These are phyloP conservation scores for Gallinago media DNA, from an alignment of 2,113 vertebrate species.

Conservation along the genomic window DNA sequence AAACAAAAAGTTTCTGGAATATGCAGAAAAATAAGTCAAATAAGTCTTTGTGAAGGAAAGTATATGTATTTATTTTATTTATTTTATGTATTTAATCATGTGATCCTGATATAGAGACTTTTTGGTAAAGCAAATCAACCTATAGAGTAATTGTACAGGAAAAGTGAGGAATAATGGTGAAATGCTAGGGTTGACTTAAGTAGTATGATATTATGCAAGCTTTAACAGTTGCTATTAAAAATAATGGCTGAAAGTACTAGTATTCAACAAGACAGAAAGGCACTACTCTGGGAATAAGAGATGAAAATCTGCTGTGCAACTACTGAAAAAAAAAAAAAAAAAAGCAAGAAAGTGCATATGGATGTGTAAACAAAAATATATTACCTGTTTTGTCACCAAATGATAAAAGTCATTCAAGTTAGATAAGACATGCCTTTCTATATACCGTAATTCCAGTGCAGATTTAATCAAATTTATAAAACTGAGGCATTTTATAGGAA, in stretches of 20 bases:
- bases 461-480: not conserved
- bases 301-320: not conserved
- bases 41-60: not conserved
- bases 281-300: not conserved
- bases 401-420: not conserved
- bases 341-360: not conserved
- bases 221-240: constrained; percentile 56
- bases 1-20: not conserved
- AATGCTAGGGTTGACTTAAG: not conserved
- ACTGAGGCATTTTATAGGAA: not conserved
- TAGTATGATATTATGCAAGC: not conserved
- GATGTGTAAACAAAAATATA: not conserved
- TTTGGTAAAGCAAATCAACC: not conserved
- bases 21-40: not conserved
- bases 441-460: not conserved
- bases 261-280: not conserved
- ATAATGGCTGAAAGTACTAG: constrained; percentile 26
- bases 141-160: not conserved
- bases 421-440: not conserved
- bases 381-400: not conserved
- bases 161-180: constrained; percentile 27
- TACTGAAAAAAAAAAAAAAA: not conserved
- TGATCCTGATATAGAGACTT: not conserved
- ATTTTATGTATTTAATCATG: not conserved
- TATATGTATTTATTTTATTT: not conserved